phyloP scores from a whole-genome alignment of 2,797 vertebrate genomes.

The Chrysocyon brachyurus region DNA sequence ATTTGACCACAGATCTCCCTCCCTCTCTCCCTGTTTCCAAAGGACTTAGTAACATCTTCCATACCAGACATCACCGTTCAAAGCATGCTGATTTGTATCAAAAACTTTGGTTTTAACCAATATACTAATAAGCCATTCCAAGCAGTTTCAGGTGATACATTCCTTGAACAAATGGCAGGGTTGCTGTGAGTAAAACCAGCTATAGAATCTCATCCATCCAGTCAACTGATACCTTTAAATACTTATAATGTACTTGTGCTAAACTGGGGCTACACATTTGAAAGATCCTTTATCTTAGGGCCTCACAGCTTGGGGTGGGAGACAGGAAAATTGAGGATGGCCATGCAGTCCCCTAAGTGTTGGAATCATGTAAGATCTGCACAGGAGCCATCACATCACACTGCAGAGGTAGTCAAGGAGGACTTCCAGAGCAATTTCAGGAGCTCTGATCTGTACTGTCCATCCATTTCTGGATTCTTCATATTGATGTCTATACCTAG shows the following conservation, averaged over 20 bases:
- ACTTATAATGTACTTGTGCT: background rate
- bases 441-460: background rate
- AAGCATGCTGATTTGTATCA: background rate
- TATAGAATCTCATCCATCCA: background rate
- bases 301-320: background rate
- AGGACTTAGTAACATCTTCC: background rate
- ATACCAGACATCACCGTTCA: background rate
- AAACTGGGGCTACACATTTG: background rate
- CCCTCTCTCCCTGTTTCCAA: background rate
- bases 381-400: background rate
- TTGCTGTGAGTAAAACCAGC: background rate
- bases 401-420: background rate
- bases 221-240: background rate
- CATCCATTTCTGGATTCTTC: background rate
- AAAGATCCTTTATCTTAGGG: background rate
- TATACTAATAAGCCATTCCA: background rate
- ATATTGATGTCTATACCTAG: background rate
- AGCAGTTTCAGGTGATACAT: background rate
- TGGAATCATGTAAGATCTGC: background rate
- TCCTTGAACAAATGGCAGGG: background rate
- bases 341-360: background rate
- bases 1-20: background rate
- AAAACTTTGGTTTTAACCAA: constrained; percentile 16
- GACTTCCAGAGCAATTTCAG: background rate
- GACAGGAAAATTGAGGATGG: background rate